Evolutionary conservation across 2,113 vertebrate genomes (phyloP).

Genomic region (Leptobrachium leishanense): DNA sequence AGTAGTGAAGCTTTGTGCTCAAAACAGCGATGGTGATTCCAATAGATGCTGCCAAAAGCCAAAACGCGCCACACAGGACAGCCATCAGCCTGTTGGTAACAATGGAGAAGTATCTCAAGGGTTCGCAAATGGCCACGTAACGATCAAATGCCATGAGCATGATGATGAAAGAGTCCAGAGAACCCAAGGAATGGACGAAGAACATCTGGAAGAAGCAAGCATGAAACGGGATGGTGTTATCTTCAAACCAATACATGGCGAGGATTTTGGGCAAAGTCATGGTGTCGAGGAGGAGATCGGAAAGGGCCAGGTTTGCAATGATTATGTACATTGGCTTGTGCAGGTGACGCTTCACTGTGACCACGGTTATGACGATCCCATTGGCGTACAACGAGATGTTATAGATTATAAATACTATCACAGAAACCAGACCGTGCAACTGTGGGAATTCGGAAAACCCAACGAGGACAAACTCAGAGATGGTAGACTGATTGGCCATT

Average conservation of each 20-base stretch:
- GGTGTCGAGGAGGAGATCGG: constrained; percentile 52
- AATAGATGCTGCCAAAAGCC: constrained; percentile 49
- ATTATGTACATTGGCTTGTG: constrained; percentile 62
- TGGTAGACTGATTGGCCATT: constrained; percentile 2
- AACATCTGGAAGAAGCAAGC: constrained; percentile 57
- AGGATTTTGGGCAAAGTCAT: constrained; percentile 57
- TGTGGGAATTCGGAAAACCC: not conserved
- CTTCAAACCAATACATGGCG: constrained; percentile 45
- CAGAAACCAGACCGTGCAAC: constrained; percentile 52
- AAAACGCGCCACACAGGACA: constrained; percentile 41
- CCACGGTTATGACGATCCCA: constrained; percentile 55
- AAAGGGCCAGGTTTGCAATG: constrained; percentile 53
- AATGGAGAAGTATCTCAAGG: constrained; percentile 47
- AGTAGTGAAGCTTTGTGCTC: constrained; percentile 51
- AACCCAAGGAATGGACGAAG: constrained; percentile 55
- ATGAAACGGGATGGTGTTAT: constrained; percentile 50
- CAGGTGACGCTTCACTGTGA: constrained; percentile 53
- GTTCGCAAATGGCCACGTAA: constrained; percentile 53
- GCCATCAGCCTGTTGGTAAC: constrained; percentile 34
- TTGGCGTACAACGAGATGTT: constrained; percentile 67
- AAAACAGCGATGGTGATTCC: constrained; percentile 48
- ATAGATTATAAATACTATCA: constrained; percentile 66
- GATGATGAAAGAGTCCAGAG: constrained; percentile 51
- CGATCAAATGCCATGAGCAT: constrained; percentile 57
- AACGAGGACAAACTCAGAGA: not conserved